Evolutionary conservation across 2,113 vertebrate genomes (phyloP), one percentile per base, ranked within the genome.

Genomic region (Excalfactoria chinensis): DNA sequence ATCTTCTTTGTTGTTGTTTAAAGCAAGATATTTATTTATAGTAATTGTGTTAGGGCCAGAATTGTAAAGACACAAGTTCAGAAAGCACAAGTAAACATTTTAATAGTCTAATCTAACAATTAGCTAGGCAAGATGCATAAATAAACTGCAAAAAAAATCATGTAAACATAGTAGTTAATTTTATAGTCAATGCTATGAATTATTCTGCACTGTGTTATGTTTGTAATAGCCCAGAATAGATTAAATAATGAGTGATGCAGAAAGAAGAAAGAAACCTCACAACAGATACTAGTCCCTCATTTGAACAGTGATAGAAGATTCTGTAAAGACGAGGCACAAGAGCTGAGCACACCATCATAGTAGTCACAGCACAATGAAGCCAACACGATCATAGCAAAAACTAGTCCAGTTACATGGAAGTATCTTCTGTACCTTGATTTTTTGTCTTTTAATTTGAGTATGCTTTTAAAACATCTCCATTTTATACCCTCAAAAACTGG

Each of bases 1-100:
- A 68, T 62, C 26, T 32, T 13, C 1, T 5, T 48, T 55, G 40
- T 12, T 44, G 53, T 69, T 6, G 10, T 77, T 71, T 59, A 75
- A 46, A 95, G n/a, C 86, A 9, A 21, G 18, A 32, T 72, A 84
- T 84, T 88, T 88, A 71, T 81, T 88, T 85, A 80, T 40, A 95
- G n/a, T 67, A 83, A 51, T 63, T 82, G 69, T 78, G n/a, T 84
- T 62, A 74, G 62, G 89, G 79, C 32, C 15, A 0, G 66, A 93
- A 93, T 76, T 81, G 56, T 78, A 91, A 88, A 93, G 62, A 72
- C 69, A 41, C 11, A 74, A 82, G n/a, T 5, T 84, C n/a, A 88
- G 58, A 44, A 89, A 91, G 44, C 18, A 55, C 53, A 51, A 81
- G 56, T 77, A 79, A 93, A 95, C 37, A 80, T 83, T 81, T 73